Evolutionary conservation across 1,140 invertebrate species (phyloP), one percentile per base, ranked within the genome.

Genomic region (Gryllus bimaculatus): DNA sequence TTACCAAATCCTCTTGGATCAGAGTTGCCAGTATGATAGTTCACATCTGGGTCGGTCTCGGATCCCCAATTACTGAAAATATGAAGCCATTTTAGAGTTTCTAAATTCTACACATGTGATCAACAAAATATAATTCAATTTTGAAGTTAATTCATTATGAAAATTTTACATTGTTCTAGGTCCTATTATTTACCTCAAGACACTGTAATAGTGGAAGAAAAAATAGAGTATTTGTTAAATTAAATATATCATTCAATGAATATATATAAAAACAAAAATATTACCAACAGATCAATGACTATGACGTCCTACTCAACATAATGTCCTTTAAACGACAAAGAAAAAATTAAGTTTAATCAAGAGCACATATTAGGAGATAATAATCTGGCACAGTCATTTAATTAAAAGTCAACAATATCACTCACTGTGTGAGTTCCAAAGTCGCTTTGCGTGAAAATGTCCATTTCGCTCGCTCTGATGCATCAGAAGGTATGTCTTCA

Each of bases 341-440:
- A 75, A 15, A 2, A 75, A 75, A 21, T 20, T 75, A 47, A 13
- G 54, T 66, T 18, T 18, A 66, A 66, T 66, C 3, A 18, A 66
- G 18, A 3, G 54, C 2, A 66, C 54, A 13, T 39, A 20, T 5
- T 20, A 4, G 47, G n/a, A 13, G 6, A 75, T 75, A 47, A 75
- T 39, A 75, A 2, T 75, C 13, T 47, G n/a, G n/a, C 13, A 75
- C 21, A 1, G 5, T 20, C 18, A 2, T 74, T 75, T 47, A 75
- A 75, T 47, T 13, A 47, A n/a, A 12, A 75, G 0, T 7, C 6
- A 26, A 75, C 6, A 47, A 47, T 75, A 12, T 6, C 75, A 75
- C 89, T 89, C 88, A 97, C 96, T 98, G 95, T 73, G 96, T 98
- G 39, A 98, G 87, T 86, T 98, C 96, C 82, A 98, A 86, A 0